These are phyloP conservation scores for Linepithema humile DNA, from an alignment of 1,140 invertebrate genomes.

Conservation along the genomic window DNA sequence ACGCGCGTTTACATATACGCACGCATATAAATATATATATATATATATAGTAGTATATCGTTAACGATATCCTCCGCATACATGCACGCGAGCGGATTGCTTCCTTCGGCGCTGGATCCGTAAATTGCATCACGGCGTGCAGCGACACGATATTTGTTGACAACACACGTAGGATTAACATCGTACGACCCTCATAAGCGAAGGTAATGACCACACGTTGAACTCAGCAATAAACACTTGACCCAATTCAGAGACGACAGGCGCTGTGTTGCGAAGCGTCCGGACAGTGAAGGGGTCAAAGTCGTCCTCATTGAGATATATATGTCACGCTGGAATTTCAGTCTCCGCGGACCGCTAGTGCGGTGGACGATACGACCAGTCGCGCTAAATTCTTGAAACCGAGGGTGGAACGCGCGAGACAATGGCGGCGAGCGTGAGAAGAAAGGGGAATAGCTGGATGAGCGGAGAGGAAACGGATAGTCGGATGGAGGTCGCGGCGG, in stretches of 20 bases:
- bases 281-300: slow-evolving; percentile 16
- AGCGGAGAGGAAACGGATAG: slow-evolving; percentile 40
- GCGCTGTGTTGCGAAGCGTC: neutral
- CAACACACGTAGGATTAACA: slow-evolving; percentile 35
- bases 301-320: too few relatives aligned
- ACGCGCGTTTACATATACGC: neutral
- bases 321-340: slow-evolving; percentile 39
- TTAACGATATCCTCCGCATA: slow-evolving; percentile 50
- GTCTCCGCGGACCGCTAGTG: slow-evolving; percentile 30
- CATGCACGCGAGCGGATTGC: slow-evolving; percentile 35
- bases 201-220: slow-evolving; percentile 6
- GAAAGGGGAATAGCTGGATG: slow-evolving; percentile 31
- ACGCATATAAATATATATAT: neutral
- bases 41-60: slow-evolving; percentile 10
- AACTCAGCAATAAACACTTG: neutral
- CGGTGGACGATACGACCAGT: slow-evolving; percentile 47
- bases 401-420: slow-evolving; percentile 29
- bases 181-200: slow-evolving; percentile 27
- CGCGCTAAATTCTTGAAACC: slow-evolving; percentile 62
- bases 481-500: slow-evolving; percentile 29
- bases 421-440: slow-evolving; percentile 42
- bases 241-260: neutral
- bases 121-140: slow-evolving; percentile 44
- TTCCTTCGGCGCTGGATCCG: slow-evolving; percentile 61
- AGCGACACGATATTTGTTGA: neutral